Conservation (phyloP, 1,140 invertebrate genomes). For the Drosophila rufa region DNA sequence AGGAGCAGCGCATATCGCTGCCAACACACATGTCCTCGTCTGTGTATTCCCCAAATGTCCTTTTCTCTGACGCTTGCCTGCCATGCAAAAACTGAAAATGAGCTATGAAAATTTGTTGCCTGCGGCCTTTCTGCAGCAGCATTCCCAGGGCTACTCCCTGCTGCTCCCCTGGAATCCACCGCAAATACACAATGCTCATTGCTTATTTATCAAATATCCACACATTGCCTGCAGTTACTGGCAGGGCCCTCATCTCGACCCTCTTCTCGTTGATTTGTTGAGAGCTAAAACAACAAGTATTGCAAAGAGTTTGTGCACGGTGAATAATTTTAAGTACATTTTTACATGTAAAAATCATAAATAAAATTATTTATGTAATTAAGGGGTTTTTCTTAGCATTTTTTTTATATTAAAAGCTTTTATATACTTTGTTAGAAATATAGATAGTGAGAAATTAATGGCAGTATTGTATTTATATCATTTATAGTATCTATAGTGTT, state of each 20-base stretch:
- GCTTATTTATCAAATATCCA: constrained; percentile 82
- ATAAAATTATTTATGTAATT: no score
- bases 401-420: no score
- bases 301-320: background rate
- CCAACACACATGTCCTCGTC: constrained; percentile 21
- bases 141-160: constrained; percentile 13
- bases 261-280: constrained; percentile 39
- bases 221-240: constrained; percentile 53
- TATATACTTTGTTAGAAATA: no score
- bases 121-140: constrained; percentile 35
- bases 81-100: constrained; percentile 65
- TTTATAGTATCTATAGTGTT: no score
- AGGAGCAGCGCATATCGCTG: constrained; percentile 3
- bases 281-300: constrained; percentile 5
- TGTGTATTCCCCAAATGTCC: constrained; percentile 38
- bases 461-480: no score
- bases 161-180: background rate
- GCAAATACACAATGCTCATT: constrained; percentile 60
- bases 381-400: no score
- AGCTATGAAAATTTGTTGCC: constrained; percentile 67
- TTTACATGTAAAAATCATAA: no score
- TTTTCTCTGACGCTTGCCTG: constrained; percentile 22
- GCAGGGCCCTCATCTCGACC: constrained; percentile 4
- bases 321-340: background rate
- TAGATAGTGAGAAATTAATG: no score